Evolutionary conservation across 2,797 vertebrate genomes (phyloP).

Genomic region (Simalia tracyae): DNA sequence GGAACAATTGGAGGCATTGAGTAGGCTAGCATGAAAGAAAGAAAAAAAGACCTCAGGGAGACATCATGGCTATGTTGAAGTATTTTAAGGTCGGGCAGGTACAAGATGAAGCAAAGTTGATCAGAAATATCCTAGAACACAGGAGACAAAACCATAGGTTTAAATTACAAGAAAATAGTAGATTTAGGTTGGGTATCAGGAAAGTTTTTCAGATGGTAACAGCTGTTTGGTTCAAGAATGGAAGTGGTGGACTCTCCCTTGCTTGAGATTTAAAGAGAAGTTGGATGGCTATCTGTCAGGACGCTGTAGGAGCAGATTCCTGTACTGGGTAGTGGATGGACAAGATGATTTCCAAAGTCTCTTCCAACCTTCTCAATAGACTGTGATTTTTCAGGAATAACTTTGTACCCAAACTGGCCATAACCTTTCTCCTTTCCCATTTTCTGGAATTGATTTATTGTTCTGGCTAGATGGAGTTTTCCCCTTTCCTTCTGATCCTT

Average conservation of each 20-base stretch:
- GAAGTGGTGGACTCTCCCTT: neutral
- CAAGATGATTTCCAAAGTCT: neutral
- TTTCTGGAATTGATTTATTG: neutral
- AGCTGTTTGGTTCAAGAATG: neutral
- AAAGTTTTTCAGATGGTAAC: neutral
- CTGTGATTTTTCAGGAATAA: neutral
- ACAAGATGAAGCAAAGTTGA: neutral
- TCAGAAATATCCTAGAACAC: neutral
- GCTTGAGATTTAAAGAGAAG: neutral
- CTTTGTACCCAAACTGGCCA: neutral
- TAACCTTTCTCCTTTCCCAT: neutral
- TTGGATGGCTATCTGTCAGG: neutral
- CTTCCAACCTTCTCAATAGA: neutral
- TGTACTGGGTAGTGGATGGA: neutral
- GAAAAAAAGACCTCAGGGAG: neutral
- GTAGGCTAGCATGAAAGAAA: neutral
- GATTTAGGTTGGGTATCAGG: neutral
- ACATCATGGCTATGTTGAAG: neutral
- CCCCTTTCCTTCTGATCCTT: neutral
- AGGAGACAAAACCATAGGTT: neutral
- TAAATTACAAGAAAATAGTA: neutral
- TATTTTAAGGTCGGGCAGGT: neutral
- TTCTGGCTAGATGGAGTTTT: neutral
- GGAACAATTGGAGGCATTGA: neutral
- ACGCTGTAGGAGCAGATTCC: neutral